Percentiles rank a stretch among this genome's conserved stretches.
Conservation (phyloP, 2,113 vertebrate genomes). For the Pongo pygmaeus region DNA sequence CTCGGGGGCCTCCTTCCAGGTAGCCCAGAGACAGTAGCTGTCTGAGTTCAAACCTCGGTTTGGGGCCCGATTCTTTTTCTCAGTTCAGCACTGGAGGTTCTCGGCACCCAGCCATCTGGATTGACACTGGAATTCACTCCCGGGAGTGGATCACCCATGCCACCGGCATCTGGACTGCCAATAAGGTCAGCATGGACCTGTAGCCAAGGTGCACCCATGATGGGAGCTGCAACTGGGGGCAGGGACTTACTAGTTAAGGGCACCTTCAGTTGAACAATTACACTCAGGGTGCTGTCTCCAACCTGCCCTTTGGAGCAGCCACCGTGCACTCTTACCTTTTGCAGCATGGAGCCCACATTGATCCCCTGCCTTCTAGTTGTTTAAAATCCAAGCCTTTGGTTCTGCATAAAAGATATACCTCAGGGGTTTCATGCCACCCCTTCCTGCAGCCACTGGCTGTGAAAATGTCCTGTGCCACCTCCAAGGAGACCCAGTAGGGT, state of each 20-base stretch:
- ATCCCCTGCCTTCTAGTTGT: not conserved
- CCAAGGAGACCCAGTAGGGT: not conserved
- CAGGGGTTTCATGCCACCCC: not conserved
- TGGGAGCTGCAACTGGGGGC: not conserved
- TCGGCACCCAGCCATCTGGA: conserved; percentile 88
- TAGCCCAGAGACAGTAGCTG: not conserved
- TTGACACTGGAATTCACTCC: conserved; percentile 94
- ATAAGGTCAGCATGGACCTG: conserved; percentile 85
- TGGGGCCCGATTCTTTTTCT: not conserved
- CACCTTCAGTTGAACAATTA: not conserved
- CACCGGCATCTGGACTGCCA: conserved; percentile 91
- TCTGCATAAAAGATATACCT: not conserved
- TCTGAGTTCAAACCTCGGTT: not conserved
- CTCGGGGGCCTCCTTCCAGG: not conserved
- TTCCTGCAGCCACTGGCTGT: not conserved
- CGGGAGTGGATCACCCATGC: conserved; percentile 96
- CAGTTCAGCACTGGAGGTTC: conserved; percentile 93
- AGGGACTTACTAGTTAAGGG: not conserved
- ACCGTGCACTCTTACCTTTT: not conserved
- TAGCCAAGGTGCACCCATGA: rapidly evolving
- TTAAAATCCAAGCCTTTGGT: not conserved
- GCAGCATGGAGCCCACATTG: not conserved
- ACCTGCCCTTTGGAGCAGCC: not conserved
- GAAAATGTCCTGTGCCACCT: not conserved
- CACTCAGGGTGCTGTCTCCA: not conserved